A percentile compares a stretch with the other conserved stretches of the same genome.
Evolutionary conservation across 2,888 invertebrate species (phyloP).

Genomic region (Chymomyza amoena): DNA sequence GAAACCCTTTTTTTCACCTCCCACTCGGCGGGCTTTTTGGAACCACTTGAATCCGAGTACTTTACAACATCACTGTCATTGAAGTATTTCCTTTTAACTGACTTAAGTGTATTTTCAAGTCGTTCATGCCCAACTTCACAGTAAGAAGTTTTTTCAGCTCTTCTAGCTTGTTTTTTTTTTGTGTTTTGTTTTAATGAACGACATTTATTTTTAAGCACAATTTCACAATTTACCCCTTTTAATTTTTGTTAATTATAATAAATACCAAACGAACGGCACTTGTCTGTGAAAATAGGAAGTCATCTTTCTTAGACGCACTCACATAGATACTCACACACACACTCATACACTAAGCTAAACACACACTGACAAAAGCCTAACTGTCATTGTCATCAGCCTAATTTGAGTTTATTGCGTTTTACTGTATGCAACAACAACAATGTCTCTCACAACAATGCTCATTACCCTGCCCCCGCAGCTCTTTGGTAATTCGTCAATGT

Average conservation of each 20-base stretch:
- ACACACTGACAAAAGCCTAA: background rate
- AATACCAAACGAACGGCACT: slow-evolving; percentile 32
- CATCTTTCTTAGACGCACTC: background rate
- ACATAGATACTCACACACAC: background rate
- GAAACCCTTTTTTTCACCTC: no score
- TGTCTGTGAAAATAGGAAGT: background rate
- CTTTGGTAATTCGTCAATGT: background rate
- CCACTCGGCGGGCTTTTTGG: no score
- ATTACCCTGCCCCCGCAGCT: background rate
- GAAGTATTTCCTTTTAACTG: no score
- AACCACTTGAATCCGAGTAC: no score
- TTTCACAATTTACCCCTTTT: slow-evolving; percentile 71
- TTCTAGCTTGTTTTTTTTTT: background rate
- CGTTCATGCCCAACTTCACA: no score
- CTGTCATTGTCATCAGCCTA: slow-evolving; percentile 39
- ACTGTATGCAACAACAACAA: slow-evolving; percentile 22
- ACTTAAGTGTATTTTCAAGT: no score
- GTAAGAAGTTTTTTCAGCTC: background rate
- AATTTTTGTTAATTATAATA: slow-evolving; percentile 72
- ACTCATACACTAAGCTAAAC: background rate
- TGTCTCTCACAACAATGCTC: slow-evolving; percentile 16
- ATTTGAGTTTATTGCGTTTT: slow-evolving; percentile 48
- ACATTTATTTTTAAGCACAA: slow-evolving; percentile 68
- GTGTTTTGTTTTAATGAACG: slow-evolving; percentile 48
- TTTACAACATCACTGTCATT: no score